These are phyloP conservation scores for Hystrix cristata DNA, from an alignment of 2,113 vertebrate genomes.

Conservation along the genomic window DNA sequence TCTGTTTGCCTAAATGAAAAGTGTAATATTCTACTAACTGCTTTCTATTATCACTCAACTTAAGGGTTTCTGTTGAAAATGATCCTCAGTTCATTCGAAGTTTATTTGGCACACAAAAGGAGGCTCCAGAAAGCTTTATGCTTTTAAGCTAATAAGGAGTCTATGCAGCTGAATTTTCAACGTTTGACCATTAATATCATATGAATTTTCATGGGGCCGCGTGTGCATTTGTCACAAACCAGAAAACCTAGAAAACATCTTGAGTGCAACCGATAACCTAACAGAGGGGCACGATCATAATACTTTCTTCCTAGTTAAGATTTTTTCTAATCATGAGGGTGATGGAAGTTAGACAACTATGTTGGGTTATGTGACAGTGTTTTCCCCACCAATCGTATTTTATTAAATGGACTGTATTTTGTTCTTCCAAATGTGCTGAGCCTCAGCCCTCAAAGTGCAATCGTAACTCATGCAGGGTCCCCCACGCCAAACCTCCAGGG, in stretches of 20 bases:
- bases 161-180: constrained; percentile 79
- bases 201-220: constrained; percentile 62
- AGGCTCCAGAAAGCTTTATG: constrained; percentile 81
- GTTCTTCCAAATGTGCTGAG: not conserved
- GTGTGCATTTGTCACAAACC: constrained; percentile 54
- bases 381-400: not conserved
- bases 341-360: not conserved
- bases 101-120: constrained; percentile 86
- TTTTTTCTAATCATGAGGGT: not conserved
- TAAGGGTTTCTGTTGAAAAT: constrained; percentile 87
- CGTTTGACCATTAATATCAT: constrained; percentile 80
- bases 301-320: not conserved
- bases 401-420: not conserved
- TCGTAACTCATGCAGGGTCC: fast-evolving
- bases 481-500: not conserved
- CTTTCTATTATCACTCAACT: constrained; percentile 85
- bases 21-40: constrained; percentile 85
- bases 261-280: not conserved
- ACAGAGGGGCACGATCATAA: constrained; percentile 15
- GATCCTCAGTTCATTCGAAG: constrained; percentile 81
- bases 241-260: constrained; percentile 33
- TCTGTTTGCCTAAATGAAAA: constrained; percentile 92
- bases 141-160: constrained; percentile 85
- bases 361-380: not conserved
- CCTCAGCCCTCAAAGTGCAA: not conserved